Conservation (phyloP, 2,113 vertebrate genomes). For the Otis tarda region DNA sequence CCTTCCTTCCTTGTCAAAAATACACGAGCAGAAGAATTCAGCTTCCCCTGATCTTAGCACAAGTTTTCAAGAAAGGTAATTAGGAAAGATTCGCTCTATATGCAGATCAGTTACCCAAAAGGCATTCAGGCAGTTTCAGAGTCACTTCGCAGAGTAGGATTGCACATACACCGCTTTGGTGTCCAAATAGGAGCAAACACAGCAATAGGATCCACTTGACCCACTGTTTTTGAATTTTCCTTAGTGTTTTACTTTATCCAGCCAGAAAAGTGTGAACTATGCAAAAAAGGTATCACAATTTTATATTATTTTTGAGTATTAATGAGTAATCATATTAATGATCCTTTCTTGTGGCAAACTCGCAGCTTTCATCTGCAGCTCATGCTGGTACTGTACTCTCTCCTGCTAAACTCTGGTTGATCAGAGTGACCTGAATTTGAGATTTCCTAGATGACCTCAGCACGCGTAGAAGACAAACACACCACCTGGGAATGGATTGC, state of each 20-base stretch:
- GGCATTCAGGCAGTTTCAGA: not conserved
- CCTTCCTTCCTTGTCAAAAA: not conserved
- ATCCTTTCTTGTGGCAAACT: not conserved
- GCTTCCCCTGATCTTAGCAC: not conserved
- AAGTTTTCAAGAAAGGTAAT: not conserved
- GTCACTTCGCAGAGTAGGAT: not conserved
- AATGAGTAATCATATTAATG: not conserved
- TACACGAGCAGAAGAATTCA: not conserved
- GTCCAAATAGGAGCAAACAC: not conserved
- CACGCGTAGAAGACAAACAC: not conserved
- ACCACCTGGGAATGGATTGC: not conserved
- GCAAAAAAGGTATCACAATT: not conserved
- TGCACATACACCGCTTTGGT: not conserved
- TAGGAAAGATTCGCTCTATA: not conserved
- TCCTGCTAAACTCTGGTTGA: not conserved
- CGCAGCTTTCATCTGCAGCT: not conserved
- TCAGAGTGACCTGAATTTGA: not conserved
- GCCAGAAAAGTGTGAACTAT: not conserved
- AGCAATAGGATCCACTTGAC: not conserved
- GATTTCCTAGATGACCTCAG: not conserved
- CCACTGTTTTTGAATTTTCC: not conserved
- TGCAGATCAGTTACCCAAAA: not conserved
- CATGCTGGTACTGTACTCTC: not conserved
- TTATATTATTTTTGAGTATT: not conserved
- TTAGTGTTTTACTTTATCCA: not conserved